phyloP scores from a whole-genome alignment of 2,888 invertebrate species.

The Drosophila prolongata region DNA sequence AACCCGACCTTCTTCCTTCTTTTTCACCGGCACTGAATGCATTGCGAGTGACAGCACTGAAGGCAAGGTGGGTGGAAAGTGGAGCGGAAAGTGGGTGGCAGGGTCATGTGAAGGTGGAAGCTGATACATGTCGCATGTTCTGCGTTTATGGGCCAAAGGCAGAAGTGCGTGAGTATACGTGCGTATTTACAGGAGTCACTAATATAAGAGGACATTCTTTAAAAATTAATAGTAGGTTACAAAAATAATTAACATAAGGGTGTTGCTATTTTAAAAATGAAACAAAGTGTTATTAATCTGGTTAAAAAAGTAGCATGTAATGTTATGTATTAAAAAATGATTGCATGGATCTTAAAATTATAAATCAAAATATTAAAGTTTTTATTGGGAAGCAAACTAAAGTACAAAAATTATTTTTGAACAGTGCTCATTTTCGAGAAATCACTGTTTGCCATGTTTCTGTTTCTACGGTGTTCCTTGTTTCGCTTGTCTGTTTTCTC shows the following conservation, averaged over 20 bases:
- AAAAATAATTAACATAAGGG: background rate
- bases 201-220: too few species aligned
- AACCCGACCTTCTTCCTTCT: conserved; percentile 11
- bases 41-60: conserved; percentile 43
- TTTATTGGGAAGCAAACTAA: too few species aligned
- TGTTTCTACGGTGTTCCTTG: conserved; percentile 2
- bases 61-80: conserved; percentile 14
- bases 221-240: too few species aligned
- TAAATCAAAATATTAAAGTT: too few species aligned
- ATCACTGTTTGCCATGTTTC: conserved; percentile 3
- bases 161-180: conserved; percentile 29
- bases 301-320: too few species aligned
- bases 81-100: background rate
- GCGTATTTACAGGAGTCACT: conserved; percentile 10
- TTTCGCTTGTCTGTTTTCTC: conserved; percentile 55
- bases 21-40: conserved; percentile 23
- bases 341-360: too few species aligned
- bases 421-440: background rate
- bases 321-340: too few species aligned
- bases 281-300: too few species aligned
- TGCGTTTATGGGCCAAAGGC: conserved; percentile 66
- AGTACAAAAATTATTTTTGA: too few species aligned
- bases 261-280: too few species aligned
- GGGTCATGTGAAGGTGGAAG: conserved; percentile 7
- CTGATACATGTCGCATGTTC: conserved; percentile 32